A percentile compares a stretch with the other conserved stretches of the same genome.
Conservation (phyloP, 2,797 vertebrate genomes). For the Psittacula derbiana region DNA sequence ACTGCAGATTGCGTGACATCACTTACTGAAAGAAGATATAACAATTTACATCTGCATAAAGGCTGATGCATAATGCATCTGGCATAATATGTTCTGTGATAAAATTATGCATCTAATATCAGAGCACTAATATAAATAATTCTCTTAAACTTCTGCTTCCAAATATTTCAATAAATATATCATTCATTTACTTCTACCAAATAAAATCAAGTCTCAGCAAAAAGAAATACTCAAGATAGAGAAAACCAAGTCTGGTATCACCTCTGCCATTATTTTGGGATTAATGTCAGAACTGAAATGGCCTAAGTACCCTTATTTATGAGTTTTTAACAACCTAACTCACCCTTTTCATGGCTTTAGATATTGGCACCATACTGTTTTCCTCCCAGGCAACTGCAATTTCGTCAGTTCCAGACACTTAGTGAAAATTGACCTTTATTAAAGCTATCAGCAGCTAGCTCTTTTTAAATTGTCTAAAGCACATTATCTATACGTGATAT, state of each 20-base stretch:
- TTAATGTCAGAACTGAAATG: background rate
- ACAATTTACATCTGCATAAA: background rate
- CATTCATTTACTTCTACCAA: background rate
- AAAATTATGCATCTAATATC: background rate
- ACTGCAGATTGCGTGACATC: background rate
- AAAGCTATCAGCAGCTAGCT: background rate
- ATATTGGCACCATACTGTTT: background rate
- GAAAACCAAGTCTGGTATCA: background rate
- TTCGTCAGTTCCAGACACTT: conserved; percentile 10
- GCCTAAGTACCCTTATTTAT: background rate
- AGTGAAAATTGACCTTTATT: conserved; percentile 35
- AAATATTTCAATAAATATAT: background rate
- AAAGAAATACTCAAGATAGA: background rate
- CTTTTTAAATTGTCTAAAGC: background rate
- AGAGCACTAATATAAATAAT: background rate
- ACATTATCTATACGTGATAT: background rate
- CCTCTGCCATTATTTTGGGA: background rate
- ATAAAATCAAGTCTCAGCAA: accelerated
- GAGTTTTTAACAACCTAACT: background rate
- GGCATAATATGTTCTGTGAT: background rate
- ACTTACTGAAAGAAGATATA: background rate
- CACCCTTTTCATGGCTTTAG: background rate
- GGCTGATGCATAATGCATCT: background rate
- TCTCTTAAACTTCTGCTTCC: background rate
- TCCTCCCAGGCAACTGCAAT: background rate